Evolutionary conservation across 2,797 vertebrate species (phyloP).

Genomic region (Sebastes taczanowskii): DNA sequence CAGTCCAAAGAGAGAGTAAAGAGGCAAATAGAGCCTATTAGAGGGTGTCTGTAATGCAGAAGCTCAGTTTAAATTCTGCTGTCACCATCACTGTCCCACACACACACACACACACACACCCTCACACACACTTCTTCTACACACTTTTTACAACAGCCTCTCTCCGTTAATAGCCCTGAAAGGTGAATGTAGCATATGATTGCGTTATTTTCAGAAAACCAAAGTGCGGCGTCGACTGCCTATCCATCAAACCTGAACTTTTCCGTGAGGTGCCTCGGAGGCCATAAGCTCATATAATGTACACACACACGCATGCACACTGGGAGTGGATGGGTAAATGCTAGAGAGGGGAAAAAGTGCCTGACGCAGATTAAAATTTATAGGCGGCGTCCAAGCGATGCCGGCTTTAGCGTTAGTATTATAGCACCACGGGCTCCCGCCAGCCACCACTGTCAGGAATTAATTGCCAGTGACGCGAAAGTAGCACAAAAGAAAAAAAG

Average conservation of each 20-base stretch:
- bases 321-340: conserved; percentile 30
- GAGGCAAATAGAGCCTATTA: conserved; percentile 63
- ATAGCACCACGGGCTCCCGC: conserved; percentile 43
- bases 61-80: conserved; percentile 58
- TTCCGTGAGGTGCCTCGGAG: conserved; percentile 34
- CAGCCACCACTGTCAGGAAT: conserved; percentile 54
- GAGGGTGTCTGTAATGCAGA: conserved; percentile 54
- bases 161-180: conserved; percentile 68
- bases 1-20: conserved; percentile 54
- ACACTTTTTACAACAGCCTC: conserved; percentile 23
- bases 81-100: conserved; percentile 19
- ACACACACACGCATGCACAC: background rate
- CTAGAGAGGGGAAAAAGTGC: conserved; percentile 7
- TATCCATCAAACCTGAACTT: conserved; percentile 67
- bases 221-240: conserved; percentile 51
- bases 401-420: conserved; percentile 59
- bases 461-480: conserved; percentile 70
- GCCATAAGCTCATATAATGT: conserved; percentile 28
- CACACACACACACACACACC: background rate
- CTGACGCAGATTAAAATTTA: conserved; percentile 62
- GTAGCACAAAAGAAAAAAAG: conserved; percentile 57
- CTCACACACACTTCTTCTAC: background rate
- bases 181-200: conserved; percentile 77
- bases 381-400: conserved; percentile 47
- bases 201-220: conserved; percentile 76